phyloP scores from a whole-genome alignment of 2,113 vertebrate species.

The Gallinago media region DNA sequence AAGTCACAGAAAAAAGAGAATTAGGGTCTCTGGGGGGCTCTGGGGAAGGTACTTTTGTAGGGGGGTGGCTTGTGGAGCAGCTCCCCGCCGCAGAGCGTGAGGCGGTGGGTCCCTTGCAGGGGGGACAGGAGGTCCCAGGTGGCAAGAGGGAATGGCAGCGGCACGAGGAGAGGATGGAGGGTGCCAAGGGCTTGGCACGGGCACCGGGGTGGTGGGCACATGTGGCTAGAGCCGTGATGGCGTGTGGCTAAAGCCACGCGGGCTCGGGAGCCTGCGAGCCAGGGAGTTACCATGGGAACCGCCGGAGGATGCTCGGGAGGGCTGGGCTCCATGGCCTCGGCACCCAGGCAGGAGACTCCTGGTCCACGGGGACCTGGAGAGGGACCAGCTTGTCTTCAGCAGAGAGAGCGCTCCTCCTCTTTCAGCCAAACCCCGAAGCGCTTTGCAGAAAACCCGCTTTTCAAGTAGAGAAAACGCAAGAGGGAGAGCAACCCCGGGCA shows the following conservation, averaged over 20 bases:
- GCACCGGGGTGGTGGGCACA: background rate
- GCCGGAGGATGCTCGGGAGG: constrained; percentile 5
- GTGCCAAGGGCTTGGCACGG: rapidly evolving
- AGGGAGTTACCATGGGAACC: constrained; percentile 38
- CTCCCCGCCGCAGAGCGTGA: background rate
- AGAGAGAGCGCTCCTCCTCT: background rate
- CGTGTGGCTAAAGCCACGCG: rapidly evolving
- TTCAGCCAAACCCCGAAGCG: background rate
- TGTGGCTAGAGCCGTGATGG: background rate
- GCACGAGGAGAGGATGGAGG: background rate
- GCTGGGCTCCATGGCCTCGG: background rate
- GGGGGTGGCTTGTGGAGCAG: background rate
- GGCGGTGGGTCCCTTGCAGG: rapidly evolving
- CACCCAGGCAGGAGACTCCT: rapidly evolving
- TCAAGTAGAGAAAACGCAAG: background rate
- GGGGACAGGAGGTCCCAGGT: rapidly evolving
- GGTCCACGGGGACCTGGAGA: background rate
- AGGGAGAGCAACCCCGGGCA: background rate
- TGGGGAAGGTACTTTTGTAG: background rate
- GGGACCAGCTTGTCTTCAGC: background rate
- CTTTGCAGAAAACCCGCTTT: background rate
- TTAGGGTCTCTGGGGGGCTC: background rate
- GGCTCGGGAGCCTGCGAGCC: background rate
- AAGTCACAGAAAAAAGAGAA: background rate
- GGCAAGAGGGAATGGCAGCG: rapidly evolving